Evolutionary conservation across 1,140 invertebrate species (phyloP).

Genomic region (Spodoptera litura): DNA sequence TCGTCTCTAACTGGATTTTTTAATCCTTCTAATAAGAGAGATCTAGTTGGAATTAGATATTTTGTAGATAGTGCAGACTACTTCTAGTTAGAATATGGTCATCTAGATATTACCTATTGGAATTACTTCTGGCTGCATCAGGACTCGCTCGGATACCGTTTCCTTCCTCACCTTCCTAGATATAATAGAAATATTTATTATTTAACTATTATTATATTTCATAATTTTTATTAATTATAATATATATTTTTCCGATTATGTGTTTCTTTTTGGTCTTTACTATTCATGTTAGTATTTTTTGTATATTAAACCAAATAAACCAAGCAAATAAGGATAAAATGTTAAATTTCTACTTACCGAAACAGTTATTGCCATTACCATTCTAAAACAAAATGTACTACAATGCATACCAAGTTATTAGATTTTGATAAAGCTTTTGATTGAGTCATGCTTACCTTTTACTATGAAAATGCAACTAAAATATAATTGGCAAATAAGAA

Average conservation of each 20-base stretch:
- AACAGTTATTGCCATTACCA: constrained; percentile 39
- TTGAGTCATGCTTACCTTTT: constrained; percentile 66
- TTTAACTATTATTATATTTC: not conserved
- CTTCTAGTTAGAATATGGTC: not conserved
- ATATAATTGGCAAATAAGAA: constrained; percentile 28
- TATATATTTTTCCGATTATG: not conserved
- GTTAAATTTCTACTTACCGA: constrained; percentile 64
- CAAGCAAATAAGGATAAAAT: constrained; percentile 51
- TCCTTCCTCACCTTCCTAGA: constrained; percentile 72
- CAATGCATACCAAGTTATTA: constrained; percentile 49
- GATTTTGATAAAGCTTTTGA: constrained; percentile 61
- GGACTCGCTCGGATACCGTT: constrained; percentile 72
- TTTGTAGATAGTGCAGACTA: not conserved
- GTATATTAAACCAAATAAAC: constrained; percentile 27
- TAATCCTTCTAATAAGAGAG: no score
- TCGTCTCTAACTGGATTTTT: no score
- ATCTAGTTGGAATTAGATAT: not conserved
- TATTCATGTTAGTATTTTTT: not conserved
- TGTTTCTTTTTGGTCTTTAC: no score
- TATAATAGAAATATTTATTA: constrained; percentile 43
- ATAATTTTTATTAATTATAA: not conserved
- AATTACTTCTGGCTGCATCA: constrained; percentile 68
- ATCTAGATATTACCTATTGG: constrained; percentile 47
- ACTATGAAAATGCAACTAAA: constrained; percentile 20
- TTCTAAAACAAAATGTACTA: constrained; percentile 55